Evolutionary conservation across 2,113 vertebrate genomes (phyloP), one percentile per base, ranked within the genome.

Genomic region (Vanacampus margaritifer): DNA sequence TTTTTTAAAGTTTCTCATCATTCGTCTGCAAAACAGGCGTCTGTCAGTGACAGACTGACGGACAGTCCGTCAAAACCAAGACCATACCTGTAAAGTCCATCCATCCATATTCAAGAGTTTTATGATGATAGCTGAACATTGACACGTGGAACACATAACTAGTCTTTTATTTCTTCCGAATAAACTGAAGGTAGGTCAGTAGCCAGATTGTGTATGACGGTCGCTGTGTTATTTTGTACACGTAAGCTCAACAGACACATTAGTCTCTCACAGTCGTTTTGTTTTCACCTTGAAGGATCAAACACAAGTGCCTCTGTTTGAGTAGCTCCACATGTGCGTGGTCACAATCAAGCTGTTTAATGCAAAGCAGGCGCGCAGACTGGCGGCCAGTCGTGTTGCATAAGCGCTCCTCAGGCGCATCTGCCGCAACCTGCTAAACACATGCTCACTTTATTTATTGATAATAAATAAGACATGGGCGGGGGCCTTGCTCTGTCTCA

Each of bases 241-340:
- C 19, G 54, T 32, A 26, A 32, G 26, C 26, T 57, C 8, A 32
- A 56, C 24, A 28, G 54, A 56, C 16, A 14, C 6, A 57, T 1
- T 17, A 32, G 54, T 19, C 16, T 32, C 2, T 17, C 26, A 28
- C 26, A 26, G 26, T 57, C 68, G 32, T 26, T 51, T 45, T 17
- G 48, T 61, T 75, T 50, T 79, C 43, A 82, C 48, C 41, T 64
- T 46, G 36, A 53, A 69, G 64, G 70, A 66, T 56, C 60, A 72
- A 83, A 60, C 32, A 11, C 76, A 79, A 88, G 84, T 82, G 86
- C 86, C 86, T 83, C 83, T 36, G 81, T 83, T 78, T 80, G 78
- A 86, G 70, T 77, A 41, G 56, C 65, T 62, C 83, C 75, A 75
- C 65, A 61, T 84, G 75, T 19, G 60, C 51, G 16, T 45, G 24